Base-by-base conservation (phyloP, 2,888 invertebrate genomes). In the Erynnis tages region DNA sequence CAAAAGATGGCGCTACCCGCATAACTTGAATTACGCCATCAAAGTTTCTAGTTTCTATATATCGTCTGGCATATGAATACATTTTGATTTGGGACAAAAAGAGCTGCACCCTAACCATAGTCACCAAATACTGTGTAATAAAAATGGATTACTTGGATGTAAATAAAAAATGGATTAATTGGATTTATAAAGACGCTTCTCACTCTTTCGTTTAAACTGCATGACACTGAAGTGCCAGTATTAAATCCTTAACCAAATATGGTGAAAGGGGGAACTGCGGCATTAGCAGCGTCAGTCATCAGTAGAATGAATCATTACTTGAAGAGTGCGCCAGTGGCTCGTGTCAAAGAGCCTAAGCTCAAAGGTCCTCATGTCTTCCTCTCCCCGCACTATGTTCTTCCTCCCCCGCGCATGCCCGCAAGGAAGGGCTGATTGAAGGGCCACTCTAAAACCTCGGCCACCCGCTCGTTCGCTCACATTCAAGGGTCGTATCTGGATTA, bases 271-370 rank as follows among this genome's bases (percentile, higher is more conserved):
- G 69, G 76, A 79, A 73, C 75, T 71, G 81, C 61, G 76, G 85
- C 79, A 88, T 87, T 88, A 88, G 87, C 86, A 71, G 83, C 80
- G 85, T 84, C 84, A 86, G 79, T 87, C 86, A 86, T 86, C 88
- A 86, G 83, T 76, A 86, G 87, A 88, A 87, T 88, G 87, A 87
- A 88, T 88, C 88, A 88, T 89, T 89, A 89, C 86, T 88, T 89
- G 87, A 88, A 88, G 88, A 87, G 88, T 82, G 77, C 85, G 84
- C 76, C 83, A 85, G 87, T 86, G 83, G 85, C 84, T 86, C 84
- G 88, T 86, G 87, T 87, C 87, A 87, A 89, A 88, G 87, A 84
- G 87, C 79, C 75, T 79, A 79, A 83, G 86, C 85, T 86, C 83
- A 84, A 85, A 86, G 80, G 86, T 84, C 81, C 87, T 84, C 83